Percentiles rank a stretch among this genome's conserved stretches.
phyloP scores from a whole-genome alignment of 2,888 invertebrate species.

The Melanchra persicariae region DNA sequence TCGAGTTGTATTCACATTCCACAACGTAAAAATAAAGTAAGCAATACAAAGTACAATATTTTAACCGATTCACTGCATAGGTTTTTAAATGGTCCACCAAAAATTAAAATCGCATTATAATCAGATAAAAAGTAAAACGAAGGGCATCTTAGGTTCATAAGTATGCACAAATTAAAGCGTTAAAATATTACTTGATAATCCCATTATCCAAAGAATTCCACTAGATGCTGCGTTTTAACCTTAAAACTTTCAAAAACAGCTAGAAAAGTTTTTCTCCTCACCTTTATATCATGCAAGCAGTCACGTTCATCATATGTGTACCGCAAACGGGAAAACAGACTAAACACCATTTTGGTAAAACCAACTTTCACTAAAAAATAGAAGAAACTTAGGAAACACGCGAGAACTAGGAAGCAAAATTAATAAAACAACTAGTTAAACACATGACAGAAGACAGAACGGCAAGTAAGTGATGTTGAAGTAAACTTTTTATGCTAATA shows the following conservation, averaged over 20 bases:
- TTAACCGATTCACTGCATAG: not conserved
- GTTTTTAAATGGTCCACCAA: not conserved
- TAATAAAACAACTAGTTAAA: slow-evolving; percentile 49
- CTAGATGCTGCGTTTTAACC: not conserved
- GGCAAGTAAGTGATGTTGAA: slow-evolving; percentile 17
- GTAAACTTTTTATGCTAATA: slow-evolving; percentile 42
- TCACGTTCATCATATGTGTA: slow-evolving; percentile 84
- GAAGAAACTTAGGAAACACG: slow-evolving; percentile 61
- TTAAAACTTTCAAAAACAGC: not conserved
- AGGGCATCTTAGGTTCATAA: not conserved
- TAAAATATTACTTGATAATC: not conserved
- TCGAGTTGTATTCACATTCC: not conserved
- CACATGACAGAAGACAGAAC: slow-evolving; percentile 63
- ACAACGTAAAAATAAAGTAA: not conserved
- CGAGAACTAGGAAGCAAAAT: slow-evolving; percentile 48
- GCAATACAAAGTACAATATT: not conserved
- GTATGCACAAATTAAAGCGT: not conserved
- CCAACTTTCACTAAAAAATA: slow-evolving; percentile 62
- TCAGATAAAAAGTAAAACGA: not conserved
- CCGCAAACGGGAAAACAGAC: slow-evolving; percentile 82
- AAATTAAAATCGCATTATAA: not conserved
- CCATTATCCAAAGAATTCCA: not conserved
- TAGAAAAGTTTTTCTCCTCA: slow-evolving; percentile 62
- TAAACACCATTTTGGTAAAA: slow-evolving; percentile 82
- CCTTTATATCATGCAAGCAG: slow-evolving; percentile 74